Conservation (phyloP, 2,888 invertebrate species). For the Caenorhabditis sulstoni region DNA sequence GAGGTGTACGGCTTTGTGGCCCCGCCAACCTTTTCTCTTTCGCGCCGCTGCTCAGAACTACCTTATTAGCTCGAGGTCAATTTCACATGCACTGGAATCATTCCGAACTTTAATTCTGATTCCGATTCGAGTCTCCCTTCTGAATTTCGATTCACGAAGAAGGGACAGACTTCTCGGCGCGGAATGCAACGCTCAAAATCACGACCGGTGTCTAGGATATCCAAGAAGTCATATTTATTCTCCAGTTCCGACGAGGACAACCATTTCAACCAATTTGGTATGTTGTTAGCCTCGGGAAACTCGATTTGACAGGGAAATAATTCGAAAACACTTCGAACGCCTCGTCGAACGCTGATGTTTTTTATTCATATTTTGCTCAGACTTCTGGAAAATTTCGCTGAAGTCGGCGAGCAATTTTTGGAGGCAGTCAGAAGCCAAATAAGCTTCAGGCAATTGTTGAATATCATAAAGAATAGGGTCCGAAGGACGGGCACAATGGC, state of each 20-base stretch:
- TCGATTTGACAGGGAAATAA: neutral
- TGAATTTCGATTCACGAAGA: neutral
- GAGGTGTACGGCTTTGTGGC: constrained; percentile 54
- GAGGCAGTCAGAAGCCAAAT: constrained; percentile 20
- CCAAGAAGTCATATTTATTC: constrained; percentile 48
- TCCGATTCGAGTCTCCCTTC: constrained; percentile 5
- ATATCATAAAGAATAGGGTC: constrained; percentile 55
- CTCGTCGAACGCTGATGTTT: constrained; percentile 23
- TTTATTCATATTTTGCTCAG: constrained; percentile 40
- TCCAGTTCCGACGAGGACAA: constrained; percentile 62
- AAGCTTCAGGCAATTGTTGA: constrained; percentile 51
- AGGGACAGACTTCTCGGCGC: too few relatives aligned
- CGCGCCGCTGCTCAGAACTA: constrained; percentile 50
- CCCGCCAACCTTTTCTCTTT: constrained; percentile 50
- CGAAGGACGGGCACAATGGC: constrained; percentile 58
- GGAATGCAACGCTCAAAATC: constrained; percentile 55
- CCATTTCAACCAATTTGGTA: constrained; percentile 51
- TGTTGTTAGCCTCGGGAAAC: constrained; percentile 22
- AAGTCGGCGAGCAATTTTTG: constrained; percentile 48
- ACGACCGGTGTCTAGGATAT: constrained; percentile 51
- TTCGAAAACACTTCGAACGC: constrained; percentile 29
- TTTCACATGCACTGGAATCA: constrained; percentile 51
- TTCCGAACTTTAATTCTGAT: constrained; percentile 25
- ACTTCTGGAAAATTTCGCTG: constrained; percentile 31
- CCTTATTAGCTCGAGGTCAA: constrained; percentile 48